Conservation (phyloP, 2,888 invertebrate genomes). For the Eupithecia vulgata region DNA sequence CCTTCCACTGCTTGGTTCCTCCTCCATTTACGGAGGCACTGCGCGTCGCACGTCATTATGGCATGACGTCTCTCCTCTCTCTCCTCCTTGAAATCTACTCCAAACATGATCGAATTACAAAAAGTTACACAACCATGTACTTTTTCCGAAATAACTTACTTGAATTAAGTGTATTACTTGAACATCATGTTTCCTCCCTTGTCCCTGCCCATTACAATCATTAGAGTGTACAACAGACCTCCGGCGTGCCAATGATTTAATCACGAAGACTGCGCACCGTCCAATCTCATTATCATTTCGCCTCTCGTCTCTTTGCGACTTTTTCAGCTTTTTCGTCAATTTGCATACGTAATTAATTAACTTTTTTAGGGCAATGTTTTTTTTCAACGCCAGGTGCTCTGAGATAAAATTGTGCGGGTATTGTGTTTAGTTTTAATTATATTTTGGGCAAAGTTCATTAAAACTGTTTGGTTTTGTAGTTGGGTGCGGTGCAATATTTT, state of each 20-base stretch:
- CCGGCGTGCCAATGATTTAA: slow-evolving; percentile 35
- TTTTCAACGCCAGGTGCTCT: slow-evolving; percentile 60
- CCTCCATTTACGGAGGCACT: no score
- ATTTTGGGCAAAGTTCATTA: slow-evolving; percentile 35
- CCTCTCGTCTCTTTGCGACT: slow-evolving; percentile 63
- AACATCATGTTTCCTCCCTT: neutral
- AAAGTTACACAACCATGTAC: no score
- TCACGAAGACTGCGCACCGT: slow-evolving; percentile 60
- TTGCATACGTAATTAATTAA: slow-evolving; percentile 83
- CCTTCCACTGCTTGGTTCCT: no score
- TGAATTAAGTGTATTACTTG: neutral
- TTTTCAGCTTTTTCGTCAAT: slow-evolving; percentile 78
- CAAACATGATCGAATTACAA: no score
- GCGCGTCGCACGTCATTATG: no score
- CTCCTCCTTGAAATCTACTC: no score
- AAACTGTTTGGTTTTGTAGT: slow-evolving; percentile 27
- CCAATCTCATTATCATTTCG: slow-evolving; percentile 78
- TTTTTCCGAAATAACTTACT: no score
- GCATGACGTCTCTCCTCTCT: no score
- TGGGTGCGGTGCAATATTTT: slow-evolving; percentile 7
- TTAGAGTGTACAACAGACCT: slow-evolving; percentile 16
- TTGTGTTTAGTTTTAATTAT: slow-evolving; percentile 51
- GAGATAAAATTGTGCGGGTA: slow-evolving; percentile 54
- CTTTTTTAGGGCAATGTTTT: slow-evolving; percentile 64
- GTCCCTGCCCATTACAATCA: slow-evolving; percentile 20